Evolutionary conservation across 2,113 vertebrate species (phyloP).

Genomic region (Orthonyx spaldingii): DNA sequence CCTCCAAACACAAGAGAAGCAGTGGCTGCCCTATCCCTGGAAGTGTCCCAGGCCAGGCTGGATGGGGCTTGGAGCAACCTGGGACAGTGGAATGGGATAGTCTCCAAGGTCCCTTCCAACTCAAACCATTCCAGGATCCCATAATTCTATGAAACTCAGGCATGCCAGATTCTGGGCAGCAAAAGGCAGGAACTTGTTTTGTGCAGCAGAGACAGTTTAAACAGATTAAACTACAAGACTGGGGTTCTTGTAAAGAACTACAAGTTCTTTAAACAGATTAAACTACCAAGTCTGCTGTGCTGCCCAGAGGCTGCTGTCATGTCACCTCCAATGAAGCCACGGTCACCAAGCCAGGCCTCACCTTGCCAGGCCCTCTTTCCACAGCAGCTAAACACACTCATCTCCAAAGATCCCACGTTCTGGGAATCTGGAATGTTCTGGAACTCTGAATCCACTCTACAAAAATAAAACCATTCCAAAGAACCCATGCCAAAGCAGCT

Average conservation of each 20-base stretch:
- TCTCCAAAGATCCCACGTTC: background rate
- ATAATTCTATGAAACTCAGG: fast-evolving
- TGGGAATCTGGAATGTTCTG: too few relatives aligned
- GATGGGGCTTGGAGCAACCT: fast-evolving
- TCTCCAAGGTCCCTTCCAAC: background rate
- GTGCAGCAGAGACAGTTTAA: background rate
- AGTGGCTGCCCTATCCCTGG: background rate
- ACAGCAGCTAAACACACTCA: background rate
- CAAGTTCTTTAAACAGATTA: background rate
- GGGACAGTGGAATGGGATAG: background rate
- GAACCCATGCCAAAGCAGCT: background rate
- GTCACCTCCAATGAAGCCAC: background rate
- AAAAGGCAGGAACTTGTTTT: background rate
- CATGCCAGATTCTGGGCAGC: background rate
- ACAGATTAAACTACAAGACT: background rate
- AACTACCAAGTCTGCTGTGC: background rate
- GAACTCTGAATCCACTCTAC: background rate
- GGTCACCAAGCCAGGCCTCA: background rate
- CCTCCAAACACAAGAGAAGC: background rate
- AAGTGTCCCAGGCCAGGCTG: background rate
- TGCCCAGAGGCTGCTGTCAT: background rate
- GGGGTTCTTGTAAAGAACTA: too few relatives aligned
- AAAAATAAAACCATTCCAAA: background rate
- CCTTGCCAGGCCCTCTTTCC: background rate
- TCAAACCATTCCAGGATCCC: background rate